Conservation (phyloP, 2,797 vertebrate genomes). For the Neosilurus hyrtlii region DNA sequence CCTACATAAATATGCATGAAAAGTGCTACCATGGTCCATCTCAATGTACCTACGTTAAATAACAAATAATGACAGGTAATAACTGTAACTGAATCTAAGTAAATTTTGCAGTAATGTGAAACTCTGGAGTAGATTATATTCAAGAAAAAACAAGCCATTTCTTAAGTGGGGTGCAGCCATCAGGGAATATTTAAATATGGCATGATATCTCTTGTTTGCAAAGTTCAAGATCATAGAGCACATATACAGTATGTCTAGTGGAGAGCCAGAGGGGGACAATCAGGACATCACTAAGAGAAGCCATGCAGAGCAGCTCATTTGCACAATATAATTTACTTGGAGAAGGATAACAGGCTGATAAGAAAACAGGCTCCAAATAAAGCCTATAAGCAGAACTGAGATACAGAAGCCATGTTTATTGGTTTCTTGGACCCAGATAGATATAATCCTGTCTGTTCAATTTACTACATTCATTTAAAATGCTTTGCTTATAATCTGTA, state of each 20-base stretch:
- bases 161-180: conserved; percentile 10
- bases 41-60: not conserved
- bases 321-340: conserved; percentile 53
- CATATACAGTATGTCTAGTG: conserved; percentile 18
- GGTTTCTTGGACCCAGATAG: conserved; percentile 12
- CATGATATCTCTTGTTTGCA: conserved; percentile 7
- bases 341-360: conserved; percentile 41
- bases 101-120: not conserved
- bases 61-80: not conserved
- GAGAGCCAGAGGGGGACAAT: conserved; percentile 39
- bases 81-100: not conserved
- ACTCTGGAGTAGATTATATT: not conserved
- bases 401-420: conserved; percentile 21
- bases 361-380: conserved; percentile 28
- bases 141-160: conserved; percentile 14
- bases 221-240: conserved; percentile 25
- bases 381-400: conserved; percentile 4
- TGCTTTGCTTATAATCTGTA: conserved; percentile 11
- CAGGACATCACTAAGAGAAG: conserved; percentile 42
- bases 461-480: conserved; percentile 24
- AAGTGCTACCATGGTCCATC: not conserved
- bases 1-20: not conserved
- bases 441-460: conserved; percentile 8
- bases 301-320: conserved; percentile 48
- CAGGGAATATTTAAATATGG: conserved; percentile 21